Evolutionary conservation across 1,140 invertebrate species (phyloP).

Genomic region (Akabosia matsudoensis): DNA sequence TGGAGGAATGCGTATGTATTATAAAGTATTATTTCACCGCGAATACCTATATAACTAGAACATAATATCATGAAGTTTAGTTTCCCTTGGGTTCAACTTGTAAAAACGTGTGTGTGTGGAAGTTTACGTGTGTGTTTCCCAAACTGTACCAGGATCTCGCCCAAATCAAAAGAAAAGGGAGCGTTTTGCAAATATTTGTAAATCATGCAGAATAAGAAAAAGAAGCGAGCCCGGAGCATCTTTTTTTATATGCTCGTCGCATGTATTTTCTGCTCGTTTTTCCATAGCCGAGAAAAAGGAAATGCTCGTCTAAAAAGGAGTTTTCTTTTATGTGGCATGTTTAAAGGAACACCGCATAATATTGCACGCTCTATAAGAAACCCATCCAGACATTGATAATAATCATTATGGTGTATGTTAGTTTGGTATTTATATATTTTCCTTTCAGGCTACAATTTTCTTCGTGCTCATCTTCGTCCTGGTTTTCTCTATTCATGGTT

Average conservation of each 20-base stretch:
- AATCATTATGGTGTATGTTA: not conserved
- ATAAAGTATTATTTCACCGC: too few species aligned
- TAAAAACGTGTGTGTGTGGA: too few species aligned
- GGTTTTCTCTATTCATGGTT: not conserved
- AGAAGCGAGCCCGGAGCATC: not conserved
- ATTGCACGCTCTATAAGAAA: not conserved
- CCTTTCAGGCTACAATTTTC: not conserved
- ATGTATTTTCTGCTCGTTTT: not conserved
- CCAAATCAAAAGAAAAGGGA: not conserved
- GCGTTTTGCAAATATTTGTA: conserved; percentile 18
- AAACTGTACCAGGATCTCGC: too few species aligned
- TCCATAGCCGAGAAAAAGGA: not conserved
- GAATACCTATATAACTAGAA: too few species aligned
- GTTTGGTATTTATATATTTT: not conserved
- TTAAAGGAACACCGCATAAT: not conserved
- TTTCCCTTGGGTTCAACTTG: too few species aligned
- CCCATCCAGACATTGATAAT: not conserved
- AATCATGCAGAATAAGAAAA: not conserved
- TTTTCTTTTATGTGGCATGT: not conserved
- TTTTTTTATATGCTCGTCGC: not conserved
- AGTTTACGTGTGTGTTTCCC: too few species aligned
- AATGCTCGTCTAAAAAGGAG: not conserved
- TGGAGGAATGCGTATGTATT: too few species aligned
- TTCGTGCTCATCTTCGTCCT: not conserved
- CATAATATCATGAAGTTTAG: too few species aligned